Evolutionary conservation across 2,888 invertebrate genomes (phyloP).

Genomic region (Hyposoter dolosus): DNA sequence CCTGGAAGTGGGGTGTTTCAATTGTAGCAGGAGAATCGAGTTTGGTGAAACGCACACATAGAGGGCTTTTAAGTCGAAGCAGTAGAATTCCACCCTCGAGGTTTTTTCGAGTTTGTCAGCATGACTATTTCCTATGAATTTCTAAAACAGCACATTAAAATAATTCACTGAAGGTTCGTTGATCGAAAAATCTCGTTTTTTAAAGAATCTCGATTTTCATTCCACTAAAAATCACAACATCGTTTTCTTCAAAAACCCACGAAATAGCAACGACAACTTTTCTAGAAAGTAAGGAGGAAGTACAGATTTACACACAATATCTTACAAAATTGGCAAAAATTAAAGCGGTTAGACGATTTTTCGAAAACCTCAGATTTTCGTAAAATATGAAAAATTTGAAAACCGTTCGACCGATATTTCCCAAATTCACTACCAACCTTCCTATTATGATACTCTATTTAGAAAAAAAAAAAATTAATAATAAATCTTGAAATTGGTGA

Average conservation of each 20-base stretch:
- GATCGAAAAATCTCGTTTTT: neutral
- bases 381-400: too few relatives aligned
- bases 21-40: constrained; percentile 14
- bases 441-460: too few relatives aligned
- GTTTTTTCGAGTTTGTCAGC: neutral
- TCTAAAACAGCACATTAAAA: neutral
- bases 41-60: neutral
- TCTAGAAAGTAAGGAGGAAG: too few relatives aligned
- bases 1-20: neutral
- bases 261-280: neutral
- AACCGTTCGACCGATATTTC: too few relatives aligned
- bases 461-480: neutral
- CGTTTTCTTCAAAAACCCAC: neutral
- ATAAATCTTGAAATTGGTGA: too few relatives aligned
- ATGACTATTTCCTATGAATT: neutral
- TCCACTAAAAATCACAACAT: too few relatives aligned
- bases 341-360: too few relatives aligned
- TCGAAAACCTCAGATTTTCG: too few relatives aligned
- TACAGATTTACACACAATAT: too few relatives aligned
- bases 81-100: neutral
- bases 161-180: neutral
- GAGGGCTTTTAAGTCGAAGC: neutral
- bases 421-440: too few relatives aligned
- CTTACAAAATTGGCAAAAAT: too few relatives aligned
- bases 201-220: too few relatives aligned